Conservation (phyloP, 1,140 invertebrate genomes). For the Pinna nobilis region DNA sequence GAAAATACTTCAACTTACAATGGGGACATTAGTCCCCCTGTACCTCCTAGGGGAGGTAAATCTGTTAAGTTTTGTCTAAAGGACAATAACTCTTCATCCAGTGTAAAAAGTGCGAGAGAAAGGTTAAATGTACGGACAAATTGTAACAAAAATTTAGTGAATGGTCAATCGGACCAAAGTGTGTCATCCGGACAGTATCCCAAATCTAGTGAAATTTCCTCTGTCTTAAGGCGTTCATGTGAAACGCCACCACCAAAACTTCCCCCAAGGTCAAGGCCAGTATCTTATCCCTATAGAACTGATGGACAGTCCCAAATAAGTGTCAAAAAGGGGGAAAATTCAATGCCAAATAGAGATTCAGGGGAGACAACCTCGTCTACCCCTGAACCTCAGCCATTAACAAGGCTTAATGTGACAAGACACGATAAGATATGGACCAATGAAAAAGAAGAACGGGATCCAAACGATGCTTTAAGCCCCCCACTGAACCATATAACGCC, state of each 20-base stretch:
- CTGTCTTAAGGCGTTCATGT: too few species aligned
- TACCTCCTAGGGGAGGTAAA: constrained; percentile 21
- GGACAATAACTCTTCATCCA: neutral
- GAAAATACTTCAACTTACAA: too few species aligned
- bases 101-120: constrained; percentile 4
- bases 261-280: constrained; percentile 24
- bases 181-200: too few species aligned
- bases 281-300: constrained; percentile 2
- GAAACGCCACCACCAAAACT: constrained; percentile 25
- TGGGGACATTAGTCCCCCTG: constrained; percentile 25
- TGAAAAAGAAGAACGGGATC: constrained; percentile 34
- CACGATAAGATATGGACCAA: constrained; percentile 59
- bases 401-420: constrained; percentile 58
- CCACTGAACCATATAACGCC: constrained; percentile 59
- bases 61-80: neutral
- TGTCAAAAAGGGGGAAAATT: neutral
- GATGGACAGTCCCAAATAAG: neutral
- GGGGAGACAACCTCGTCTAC: constrained; percentile 3
- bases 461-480: constrained; percentile 41
- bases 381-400: constrained; percentile 50
- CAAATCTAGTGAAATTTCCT: too few species aligned
- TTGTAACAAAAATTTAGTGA: constrained; percentile 1
- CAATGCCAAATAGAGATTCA: neutral
- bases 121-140: neutral
- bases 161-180: neutral